Conservation (phyloP, 2,888 invertebrate species). For the Amphimallon solstitiale region DNA sequence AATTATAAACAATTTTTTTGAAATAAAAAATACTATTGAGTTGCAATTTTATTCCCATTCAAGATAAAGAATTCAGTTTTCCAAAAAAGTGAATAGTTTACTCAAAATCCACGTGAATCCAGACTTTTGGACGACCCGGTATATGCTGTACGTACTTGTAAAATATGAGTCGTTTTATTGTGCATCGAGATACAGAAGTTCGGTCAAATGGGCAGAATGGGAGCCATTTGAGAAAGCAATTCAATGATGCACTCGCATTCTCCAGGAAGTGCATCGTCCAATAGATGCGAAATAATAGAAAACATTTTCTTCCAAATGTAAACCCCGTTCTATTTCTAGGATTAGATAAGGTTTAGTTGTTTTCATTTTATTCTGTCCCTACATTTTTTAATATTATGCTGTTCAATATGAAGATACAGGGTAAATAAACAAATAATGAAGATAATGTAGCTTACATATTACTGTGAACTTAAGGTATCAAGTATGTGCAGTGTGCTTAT, state of each 20-base stretch:
- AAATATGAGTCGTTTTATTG: conserved; percentile 8
- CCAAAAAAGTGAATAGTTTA: no score
- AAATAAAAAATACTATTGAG: no score
- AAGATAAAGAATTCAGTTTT: no score
- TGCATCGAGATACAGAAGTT: conserved; percentile 2
- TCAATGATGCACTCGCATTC: conserved; percentile 28
- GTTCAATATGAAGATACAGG: no score
- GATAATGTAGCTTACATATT: no score
- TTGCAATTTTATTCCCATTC: no score
- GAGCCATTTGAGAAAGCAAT: conserved; percentile 22
- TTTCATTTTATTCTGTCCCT: background rate
- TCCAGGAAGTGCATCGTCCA: conserved; percentile 17
- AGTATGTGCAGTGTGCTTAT: no score
- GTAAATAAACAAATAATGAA: no score
- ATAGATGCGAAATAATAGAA: conserved; percentile 1
- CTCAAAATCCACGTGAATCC: background rate
- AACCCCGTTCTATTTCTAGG: background rate
- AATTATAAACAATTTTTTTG: no score
- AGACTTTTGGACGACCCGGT: background rate
- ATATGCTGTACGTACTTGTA: conserved; percentile 6
- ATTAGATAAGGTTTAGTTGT: background rate
- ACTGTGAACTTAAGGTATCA: no score
- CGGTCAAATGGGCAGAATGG: conserved; percentile 18
- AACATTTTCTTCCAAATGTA: conserved; percentile 15
- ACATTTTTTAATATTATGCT: no score